These are phyloP conservation scores for Pantherophis guttatus DNA, from an alignment of 2,113 vertebrate species.

Conservation along the genomic window DNA sequence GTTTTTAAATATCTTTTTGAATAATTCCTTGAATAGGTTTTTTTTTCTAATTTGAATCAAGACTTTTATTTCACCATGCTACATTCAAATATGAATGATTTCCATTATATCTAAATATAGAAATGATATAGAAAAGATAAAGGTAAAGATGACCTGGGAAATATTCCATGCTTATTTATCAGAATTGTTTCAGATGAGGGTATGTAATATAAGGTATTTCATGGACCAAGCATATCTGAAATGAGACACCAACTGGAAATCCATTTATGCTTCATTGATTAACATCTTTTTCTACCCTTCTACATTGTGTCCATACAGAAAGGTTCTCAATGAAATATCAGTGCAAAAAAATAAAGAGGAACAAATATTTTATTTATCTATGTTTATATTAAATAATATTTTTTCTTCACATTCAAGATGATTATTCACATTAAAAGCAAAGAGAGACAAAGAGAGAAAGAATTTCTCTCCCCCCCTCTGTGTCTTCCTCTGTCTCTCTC, in stretches of 20 bases:
- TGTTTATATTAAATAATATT: conserved; percentile 1
- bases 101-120: neutral
- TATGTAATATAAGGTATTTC: neutral
- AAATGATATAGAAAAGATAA: neutral
- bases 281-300: neutral
- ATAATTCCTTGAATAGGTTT: neutral
- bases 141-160: neutral
- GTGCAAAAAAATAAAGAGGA: rapidly evolving
- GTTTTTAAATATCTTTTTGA: neutral
- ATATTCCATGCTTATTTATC: neutral
- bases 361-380: conserved; percentile 20
- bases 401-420: neutral
- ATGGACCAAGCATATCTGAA: neutral
- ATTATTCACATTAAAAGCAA: conserved; percentile 15
- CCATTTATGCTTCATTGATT: neutral
- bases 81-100: neutral
- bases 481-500: too few species aligned
- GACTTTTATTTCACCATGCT: neutral
- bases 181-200: neutral
- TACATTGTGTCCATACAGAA: neutral
- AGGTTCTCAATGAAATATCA: neutral
- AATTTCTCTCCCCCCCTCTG: neutral
- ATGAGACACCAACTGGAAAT: neutral
- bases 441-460: neutral
- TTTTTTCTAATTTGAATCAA: neutral